Evolutionary conservation across 2,797 vertebrate genomes (phyloP).

Genomic region (Pseudopleuronectes americanus): DNA sequence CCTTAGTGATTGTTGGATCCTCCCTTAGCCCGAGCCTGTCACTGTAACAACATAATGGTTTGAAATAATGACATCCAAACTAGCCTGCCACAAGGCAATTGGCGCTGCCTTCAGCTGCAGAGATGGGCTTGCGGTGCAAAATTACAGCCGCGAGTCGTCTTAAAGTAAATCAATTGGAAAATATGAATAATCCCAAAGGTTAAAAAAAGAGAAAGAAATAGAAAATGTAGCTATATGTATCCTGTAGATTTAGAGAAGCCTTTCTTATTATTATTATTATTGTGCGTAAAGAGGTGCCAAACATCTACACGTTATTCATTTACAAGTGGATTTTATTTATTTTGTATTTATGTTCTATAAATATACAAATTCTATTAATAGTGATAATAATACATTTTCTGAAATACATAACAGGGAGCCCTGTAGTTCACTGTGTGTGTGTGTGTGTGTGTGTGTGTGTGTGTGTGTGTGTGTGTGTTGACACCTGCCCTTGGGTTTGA

Average conservation of each 20-base stretch:
- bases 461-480: not conserved
- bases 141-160: slow-evolving; percentile 66
- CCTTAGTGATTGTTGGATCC: slow-evolving; percentile 77
- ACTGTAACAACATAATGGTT: slow-evolving; percentile 85
- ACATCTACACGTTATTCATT: too few species aligned
- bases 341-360: too few species aligned
- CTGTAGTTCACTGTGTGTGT: too few species aligned
- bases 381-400: too few species aligned
- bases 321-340: too few species aligned
- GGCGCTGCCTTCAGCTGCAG: slow-evolving; percentile 67
- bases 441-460: not conserved
- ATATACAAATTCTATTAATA: too few species aligned
- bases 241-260: not conserved
- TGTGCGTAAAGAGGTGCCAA: too few species aligned
- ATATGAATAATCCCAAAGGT: slow-evolving; percentile 61
- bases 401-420: too few species aligned
- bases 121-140: slow-evolving; percentile 59
- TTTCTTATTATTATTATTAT: not conserved
- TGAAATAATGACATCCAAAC: slow-evolving; percentile 84
- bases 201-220: not conserved
- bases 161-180: slow-evolving; percentile 73
- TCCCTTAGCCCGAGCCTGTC: slow-evolving; percentile 72
- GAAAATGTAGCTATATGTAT: slow-evolving; percentile 11
- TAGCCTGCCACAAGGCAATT: slow-evolving; percentile 80
- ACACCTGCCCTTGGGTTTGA: slow-evolving; percentile 33